Evolutionary conservation across 2,888 invertebrate genomes (phyloP), one percentile per base, ranked within the genome.

Genomic region (Pseudococcus jackbeardsleyi): DNA sequence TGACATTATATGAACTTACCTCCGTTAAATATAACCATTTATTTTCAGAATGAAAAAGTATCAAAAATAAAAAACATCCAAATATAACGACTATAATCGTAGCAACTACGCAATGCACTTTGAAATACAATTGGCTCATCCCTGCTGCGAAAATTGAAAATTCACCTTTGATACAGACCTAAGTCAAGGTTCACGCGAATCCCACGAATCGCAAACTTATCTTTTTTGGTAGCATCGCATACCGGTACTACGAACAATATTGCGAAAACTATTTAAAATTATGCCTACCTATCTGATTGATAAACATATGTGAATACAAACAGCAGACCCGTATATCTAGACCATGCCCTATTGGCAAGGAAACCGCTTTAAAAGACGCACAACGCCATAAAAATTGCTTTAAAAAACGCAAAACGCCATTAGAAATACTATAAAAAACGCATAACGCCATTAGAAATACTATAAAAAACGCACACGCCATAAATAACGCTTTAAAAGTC

Each of bases 41-140:
- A 77, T 77, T 17, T 77, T 42, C 39, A 17, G 39, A 17, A 17
- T 17, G 8, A 5, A 39, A 39, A 33, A 39, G 17, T 77, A n/a
- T 7, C 8, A 15, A 39, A 17, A 15, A 77, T 17, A 77, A 39
- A 17, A 39, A 77, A 77, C 12, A 77, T 7, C 12, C 33, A 6
- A 77, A n/a, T 39, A 77, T 4, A 39, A n/a, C 39, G 33, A 77
- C n/a, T n/a, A 77, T 77, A 17, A 77, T 17, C 4, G n/a, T 42
- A 77, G 77, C 17, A 15, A 15, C 17, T 17, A 77, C 33, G n/a
- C 33, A 77, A 77, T 77, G 77, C 77, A 42, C 39, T 77, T 77
- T 77, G 39, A 77, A 77, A 77, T 33, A 77, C 6, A 39, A 77
- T 77, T n/a, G 1, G 39, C 39, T 42, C 77, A 77, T 77, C 39